Conservation (phyloP, 2,888 invertebrate species). For the Elysia crispata region DNA sequence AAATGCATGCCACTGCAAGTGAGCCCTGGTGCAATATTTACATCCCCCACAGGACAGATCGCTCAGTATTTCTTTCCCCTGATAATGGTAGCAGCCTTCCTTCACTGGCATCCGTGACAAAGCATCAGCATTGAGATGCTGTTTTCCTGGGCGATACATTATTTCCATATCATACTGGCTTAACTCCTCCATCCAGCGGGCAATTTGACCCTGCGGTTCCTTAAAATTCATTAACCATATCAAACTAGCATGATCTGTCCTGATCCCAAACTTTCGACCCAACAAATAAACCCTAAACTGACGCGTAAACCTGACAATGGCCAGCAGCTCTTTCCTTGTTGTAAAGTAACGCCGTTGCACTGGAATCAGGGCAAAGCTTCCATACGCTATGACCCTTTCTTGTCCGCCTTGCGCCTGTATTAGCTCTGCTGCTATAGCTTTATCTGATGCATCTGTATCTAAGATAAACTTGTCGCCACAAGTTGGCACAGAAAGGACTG, state of each 20-base stretch:
- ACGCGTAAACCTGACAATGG: slow-evolving; percentile 51
- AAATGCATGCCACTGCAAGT: too few relatives aligned
- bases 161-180: slow-evolving; percentile 52
- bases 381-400: slow-evolving; percentile 54
- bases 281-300: slow-evolving; percentile 54
- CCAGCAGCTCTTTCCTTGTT: slow-evolving; percentile 48
- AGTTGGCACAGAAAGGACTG: too few relatives aligned
- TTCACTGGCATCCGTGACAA: slow-evolving; percentile 38
- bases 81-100: too few relatives aligned
- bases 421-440: slow-evolving; percentile 53
- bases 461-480: too few relatives aligned
- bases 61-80: too few relatives aligned
- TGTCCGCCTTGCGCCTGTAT: slow-evolving; percentile 53
- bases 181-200: slow-evolving; percentile 56
- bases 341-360: slow-evolving; percentile 52
- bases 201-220: slow-evolving; percentile 21
- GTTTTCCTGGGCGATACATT: slow-evolving; percentile 40
- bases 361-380: slow-evolving; percentile 47
- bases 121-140: slow-evolving; percentile 49
- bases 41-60: too few relatives aligned
- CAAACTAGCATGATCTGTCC: too few relatives aligned
- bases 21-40: too few relatives aligned
- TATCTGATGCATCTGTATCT: slow-evolving; percentile 49
- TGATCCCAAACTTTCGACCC: slow-evolving; percentile 42
- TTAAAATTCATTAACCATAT: slow-evolving; percentile 42